Evolutionary conservation across 2,888 invertebrate genomes (phyloP), one percentile per base, ranked within the genome.

Genomic region (Troides helena): DNA sequence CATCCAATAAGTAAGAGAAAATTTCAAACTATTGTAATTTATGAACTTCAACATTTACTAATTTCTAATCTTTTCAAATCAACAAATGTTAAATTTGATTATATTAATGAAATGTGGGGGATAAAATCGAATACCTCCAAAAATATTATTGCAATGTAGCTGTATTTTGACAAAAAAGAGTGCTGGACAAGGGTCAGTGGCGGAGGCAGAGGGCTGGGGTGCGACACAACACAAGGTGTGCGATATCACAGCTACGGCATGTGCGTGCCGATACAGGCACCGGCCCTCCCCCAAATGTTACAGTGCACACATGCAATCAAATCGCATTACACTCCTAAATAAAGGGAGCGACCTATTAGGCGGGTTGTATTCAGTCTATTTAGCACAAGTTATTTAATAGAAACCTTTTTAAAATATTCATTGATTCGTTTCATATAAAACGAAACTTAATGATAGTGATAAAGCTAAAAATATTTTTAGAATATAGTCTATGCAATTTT

Each of bases 221-320:
- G 59, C 84, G 73, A 82, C 87, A 90, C 90, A 92, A 92, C 87
- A 90, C 92, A 92, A 92, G 92, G 92, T 92, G 92, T 90, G 78
- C 86, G 86, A 84, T 92, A 92, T 91, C 92, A 91, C 84, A 81
- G 91, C 90, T 80, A 77, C 73, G 75, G 71, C 73, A 73, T 89
- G 91, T 89, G 89, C 87, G 91, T 88, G 87, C 90, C 90, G 83
- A 88, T 81, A 86, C 88, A 87, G 83, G 83, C 85, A 83, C 78
- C 81, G 76, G 81, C 77, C 75, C 75, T 74, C 74, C 70, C 81
- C 77, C 77, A 80, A 79, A 78, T 80, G 75, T 76, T 77, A 78
- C 77, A 78, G 75, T 46, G 53, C 50, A 56, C 64, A 17, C 83
- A 83, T 80, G 82, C 80, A 80, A 81, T 78, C 77, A 81, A 80